These are phyloP conservation scores for Zelleria hepariella DNA, from an alignment of 2,888 invertebrate genomes.

Conservation along the genomic window DNA sequence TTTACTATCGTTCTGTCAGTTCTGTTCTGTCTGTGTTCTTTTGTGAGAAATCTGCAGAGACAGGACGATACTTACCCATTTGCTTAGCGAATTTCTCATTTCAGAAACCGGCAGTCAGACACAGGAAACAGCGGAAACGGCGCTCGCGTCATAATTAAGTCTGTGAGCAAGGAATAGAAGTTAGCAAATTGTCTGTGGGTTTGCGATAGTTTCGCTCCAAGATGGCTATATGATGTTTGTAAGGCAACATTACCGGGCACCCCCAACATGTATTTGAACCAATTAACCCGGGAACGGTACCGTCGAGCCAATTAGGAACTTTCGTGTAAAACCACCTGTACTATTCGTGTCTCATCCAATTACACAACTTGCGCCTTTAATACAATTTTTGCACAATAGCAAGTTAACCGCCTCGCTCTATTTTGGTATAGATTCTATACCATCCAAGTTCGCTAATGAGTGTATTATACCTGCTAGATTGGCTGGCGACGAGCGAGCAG, in stretches of 20 bases:
- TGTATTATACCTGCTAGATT: too few relatives aligned
- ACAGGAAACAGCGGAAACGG: not conserved
- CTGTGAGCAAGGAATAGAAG: not conserved
- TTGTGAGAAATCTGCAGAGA: too few relatives aligned
- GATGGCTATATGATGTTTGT: not conserved
- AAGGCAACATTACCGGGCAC: not conserved
- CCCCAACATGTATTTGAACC: not conserved
- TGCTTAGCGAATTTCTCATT: too few relatives aligned
- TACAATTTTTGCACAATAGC: too few relatives aligned
- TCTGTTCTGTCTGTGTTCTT: too few relatives aligned
- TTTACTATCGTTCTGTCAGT: too few relatives aligned
- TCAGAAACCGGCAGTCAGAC: not conserved
- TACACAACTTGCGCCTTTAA: not conserved
- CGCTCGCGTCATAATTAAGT: not conserved
- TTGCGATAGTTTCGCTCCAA: not conserved
- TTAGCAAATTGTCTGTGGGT: not conserved
- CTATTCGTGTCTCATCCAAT: conserved; percentile 2
- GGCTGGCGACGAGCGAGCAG: too few relatives aligned
- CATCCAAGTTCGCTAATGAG: too few relatives aligned
- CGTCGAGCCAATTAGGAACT: conserved; percentile 9
- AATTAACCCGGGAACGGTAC: conserved; percentile 1
- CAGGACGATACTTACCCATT: too few relatives aligned
- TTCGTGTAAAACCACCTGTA: conserved; percentile 6
- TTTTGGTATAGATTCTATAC: too few relatives aligned
- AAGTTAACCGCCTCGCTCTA: too few relatives aligned